These are phyloP conservation scores for Ochotona curzoniae DNA, from an alignment of 2,113 vertebrate species.

Conservation along the genomic window DNA sequence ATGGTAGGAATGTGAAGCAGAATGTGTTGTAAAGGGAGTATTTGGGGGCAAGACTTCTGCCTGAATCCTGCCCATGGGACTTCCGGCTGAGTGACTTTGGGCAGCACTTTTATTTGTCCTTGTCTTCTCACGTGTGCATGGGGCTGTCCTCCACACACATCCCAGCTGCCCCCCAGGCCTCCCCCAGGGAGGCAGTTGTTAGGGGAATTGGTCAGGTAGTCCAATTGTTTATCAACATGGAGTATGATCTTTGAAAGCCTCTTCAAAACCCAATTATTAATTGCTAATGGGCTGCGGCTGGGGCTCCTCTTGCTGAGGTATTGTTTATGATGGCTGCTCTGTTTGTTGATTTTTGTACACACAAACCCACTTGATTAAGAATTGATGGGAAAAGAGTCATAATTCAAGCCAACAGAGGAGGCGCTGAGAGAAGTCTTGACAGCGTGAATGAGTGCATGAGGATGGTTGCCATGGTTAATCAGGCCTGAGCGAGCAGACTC, in stretches of 20 bases:
- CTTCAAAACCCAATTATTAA: constrained; percentile 62
- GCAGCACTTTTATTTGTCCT: neutral
- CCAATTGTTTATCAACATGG: constrained; percentile 37
- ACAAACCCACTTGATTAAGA: constrained; percentile 77
- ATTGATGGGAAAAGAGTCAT: constrained; percentile 51
- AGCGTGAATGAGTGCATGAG: constrained; percentile 67
- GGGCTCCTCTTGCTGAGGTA: constrained; percentile 32
- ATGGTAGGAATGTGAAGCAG: neutral
- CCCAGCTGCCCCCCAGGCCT: neutral
- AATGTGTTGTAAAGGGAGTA: neutral
- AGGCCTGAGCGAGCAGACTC: constrained; percentile 54
- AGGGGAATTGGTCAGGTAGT: neutral
- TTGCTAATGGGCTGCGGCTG: constrained; percentile 47
- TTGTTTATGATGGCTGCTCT: constrained; percentile 19
- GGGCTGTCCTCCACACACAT: neutral
- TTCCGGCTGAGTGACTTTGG: neutral
- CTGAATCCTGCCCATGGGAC: neutral
- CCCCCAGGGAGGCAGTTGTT: neutral
- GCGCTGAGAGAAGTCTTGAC: constrained; percentile 42
- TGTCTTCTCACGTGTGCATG: neutral
- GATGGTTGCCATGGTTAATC: constrained; percentile 63
- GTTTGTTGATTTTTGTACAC: constrained; percentile 60
- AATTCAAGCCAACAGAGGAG: constrained; percentile 72
- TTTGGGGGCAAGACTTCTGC: neutral
- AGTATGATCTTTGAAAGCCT: neutral